Conservation (phyloP, 64 coral and sea anemone species). For the Montipora foliosa region DNA sequence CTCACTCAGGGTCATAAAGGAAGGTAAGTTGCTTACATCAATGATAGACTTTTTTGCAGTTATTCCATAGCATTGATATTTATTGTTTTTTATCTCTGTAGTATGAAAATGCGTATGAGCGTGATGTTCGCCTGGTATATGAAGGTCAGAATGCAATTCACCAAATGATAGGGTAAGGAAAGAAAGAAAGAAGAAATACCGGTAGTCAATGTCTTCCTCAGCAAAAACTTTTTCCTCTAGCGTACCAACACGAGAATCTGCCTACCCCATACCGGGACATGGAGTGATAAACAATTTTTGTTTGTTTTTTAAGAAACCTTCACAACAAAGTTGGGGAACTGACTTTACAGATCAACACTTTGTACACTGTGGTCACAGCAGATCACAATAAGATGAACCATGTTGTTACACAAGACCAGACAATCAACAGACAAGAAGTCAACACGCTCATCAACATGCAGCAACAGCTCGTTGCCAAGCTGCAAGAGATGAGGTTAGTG, state of each 20-base stretch:
- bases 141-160: conserved; percentile 98
- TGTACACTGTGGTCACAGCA: conserved; percentile 75
- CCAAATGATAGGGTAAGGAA: conserved; percentile 91
- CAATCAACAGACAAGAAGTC: conserved; percentile 94
- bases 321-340: conserved; percentile 92
- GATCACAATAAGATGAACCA: conserved; percentile 77
- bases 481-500: conserved; percentile 94
- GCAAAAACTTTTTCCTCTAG: too few species aligned
- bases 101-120: conserved; percentile 95
- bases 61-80: neutral
- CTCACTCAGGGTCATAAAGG: too few species aligned
- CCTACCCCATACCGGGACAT: too few species aligned
- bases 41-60: neutral
- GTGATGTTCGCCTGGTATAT: conserved; percentile 93
- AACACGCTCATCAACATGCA: conserved; percentile 91
- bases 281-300: neutral
- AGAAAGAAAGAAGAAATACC: too few species aligned
- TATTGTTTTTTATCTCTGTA: conserved; percentile 49
- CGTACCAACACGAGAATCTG: too few species aligned
- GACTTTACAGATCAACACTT: conserved; percentile 85
- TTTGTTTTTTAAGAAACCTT: conserved; percentile 68
- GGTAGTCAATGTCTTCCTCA: too few species aligned
- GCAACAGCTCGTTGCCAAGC: conserved; percentile 75
- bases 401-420: conserved; percentile 69
- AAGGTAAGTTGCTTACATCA: neutral